Percentiles rank a stretch among this genome's conserved stretches.
Evolutionary conservation across 1,140 invertebrate species (phyloP).

Genomic region (Pristionchus pacificus): DNA sequence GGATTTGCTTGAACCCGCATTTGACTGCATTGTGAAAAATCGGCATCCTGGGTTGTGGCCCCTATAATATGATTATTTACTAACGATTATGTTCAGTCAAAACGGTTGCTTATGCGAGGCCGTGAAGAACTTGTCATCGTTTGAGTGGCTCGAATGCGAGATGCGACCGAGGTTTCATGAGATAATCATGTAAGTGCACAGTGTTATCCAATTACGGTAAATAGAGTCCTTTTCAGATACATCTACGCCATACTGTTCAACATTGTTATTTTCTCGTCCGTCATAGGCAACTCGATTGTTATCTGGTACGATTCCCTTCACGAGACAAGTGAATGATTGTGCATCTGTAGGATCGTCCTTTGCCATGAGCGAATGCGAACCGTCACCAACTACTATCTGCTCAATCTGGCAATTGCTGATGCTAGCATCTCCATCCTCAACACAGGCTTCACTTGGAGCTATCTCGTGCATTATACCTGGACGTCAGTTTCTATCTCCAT

Average conservation of each 20-base stretch:
- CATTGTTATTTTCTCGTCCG: constrained; percentile 36
- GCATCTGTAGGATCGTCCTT: constrained; percentile 46
- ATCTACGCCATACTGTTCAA: constrained; percentile 41
- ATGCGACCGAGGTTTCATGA: too few species aligned
- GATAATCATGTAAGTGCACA: too few species aligned
- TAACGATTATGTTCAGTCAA: too few species aligned
- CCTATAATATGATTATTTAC: too few species aligned
- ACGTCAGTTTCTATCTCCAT: constrained; percentile 27
- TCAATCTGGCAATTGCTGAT: constrained; percentile 45
- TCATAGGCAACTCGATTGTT: constrained; percentile 45
- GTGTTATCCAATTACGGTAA: too few species aligned
- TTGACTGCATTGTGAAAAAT: too few species aligned
- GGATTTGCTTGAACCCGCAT: too few species aligned
- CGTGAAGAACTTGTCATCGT: too few species aligned
- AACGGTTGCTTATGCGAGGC: too few species aligned
- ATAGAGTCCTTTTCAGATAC: too few species aligned
- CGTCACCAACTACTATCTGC: constrained; percentile 52
- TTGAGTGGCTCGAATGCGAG: too few species aligned
- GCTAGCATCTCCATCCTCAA: constrained; percentile 50
- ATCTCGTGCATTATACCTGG: constrained; percentile 56
- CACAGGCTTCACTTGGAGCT: constrained; percentile 47
- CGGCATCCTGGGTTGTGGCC: too few species aligned
- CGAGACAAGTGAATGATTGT: background rate
- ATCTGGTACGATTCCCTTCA: constrained; percentile 35
- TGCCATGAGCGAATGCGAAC: constrained; percentile 52